These are phyloP conservation scores for Cepaea nemoralis DNA, from an alignment of 1,140 invertebrate species.

Conservation along the genomic window DNA sequence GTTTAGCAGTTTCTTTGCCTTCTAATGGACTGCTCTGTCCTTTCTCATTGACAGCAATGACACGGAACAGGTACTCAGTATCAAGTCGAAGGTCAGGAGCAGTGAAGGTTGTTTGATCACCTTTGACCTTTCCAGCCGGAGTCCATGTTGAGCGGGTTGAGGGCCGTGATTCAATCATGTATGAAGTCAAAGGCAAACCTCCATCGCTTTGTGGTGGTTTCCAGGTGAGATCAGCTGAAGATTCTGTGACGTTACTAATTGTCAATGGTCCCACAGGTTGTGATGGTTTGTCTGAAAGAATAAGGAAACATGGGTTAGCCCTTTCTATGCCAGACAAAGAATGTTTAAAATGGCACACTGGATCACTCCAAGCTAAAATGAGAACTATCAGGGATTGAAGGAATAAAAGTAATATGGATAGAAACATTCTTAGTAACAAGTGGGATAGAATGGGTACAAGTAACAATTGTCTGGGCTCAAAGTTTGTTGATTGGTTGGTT, in stretches of 20 bases:
- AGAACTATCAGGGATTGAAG: too few species aligned
- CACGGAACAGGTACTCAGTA: conserved; percentile 91
- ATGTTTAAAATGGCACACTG: too few species aligned
- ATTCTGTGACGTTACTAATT: conserved; percentile 93
- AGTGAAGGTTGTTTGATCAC: conserved; percentile 77
- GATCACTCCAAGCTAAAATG: too few species aligned
- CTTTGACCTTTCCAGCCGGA: conserved; percentile 74
- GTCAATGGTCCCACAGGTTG: conserved; percentile 80
- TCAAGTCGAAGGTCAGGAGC: conserved; percentile 90
- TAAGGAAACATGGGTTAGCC: too few species aligned
- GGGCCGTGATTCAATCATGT: conserved; percentile 90
- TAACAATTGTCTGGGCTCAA: too few species aligned
- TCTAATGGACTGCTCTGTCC: conserved; percentile 90
- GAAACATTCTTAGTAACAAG: too few species aligned
- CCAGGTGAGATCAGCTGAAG: conserved; percentile 92
- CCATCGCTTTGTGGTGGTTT: conserved; percentile 93
- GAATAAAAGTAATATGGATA: too few species aligned
- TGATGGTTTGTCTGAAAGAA: conserved; percentile 60
- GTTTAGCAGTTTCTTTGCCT: conserved; percentile 90
- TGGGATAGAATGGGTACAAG: too few species aligned
- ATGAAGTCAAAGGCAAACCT: conserved; percentile 92
- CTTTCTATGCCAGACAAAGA: too few species aligned
- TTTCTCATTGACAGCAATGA: conserved; percentile 94
- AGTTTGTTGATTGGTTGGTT: too few species aligned
- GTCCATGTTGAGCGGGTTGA: conserved; percentile 85